Evolutionary conservation across 1,140 invertebrate species (phyloP), one percentile per base, ranked within the genome.

Genomic region (Euwallacea fornicatus): DNA sequence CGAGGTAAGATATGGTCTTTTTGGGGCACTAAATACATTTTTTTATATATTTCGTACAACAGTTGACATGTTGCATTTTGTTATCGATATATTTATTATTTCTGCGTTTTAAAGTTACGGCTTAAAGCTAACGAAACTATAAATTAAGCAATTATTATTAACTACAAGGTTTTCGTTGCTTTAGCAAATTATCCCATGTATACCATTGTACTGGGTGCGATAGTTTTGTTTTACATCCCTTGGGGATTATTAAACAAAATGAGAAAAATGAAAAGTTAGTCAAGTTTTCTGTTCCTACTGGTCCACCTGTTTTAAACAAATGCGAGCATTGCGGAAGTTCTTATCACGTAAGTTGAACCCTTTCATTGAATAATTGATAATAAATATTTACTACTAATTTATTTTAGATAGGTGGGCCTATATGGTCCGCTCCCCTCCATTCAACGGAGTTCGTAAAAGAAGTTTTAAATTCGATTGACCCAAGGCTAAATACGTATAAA

Each of bases 201-300:
- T 96, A 94, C 82, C 90, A 95, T 75, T 99, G 96, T 80, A 88
- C 86, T 10, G 94, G 95, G 0, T 98, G 97, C 80, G 91, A 94
- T 74, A 89, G 87, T 47, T 86, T 90, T 58, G 86, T 84, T 0
- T 82, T 96, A 0, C 94, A 96, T 76, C 90, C 90, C 0, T 79
- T 98, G 13, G 92, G 91, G n/a, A 82, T 82, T 15, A 81, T 85
- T 42, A 88, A 88, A 77, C 79, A 83, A 1, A 85, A 86, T 71
- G 85, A 87, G 84, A 56, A 87, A 86, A 73, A 84, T 85, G 75
- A 70, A 4, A 78, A 83, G n/a, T 83, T 86, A 73, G 80, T 82
- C 6, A 93, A 91, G 78, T 91, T 85, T 72, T 83, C 82, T 66
- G 81, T 95, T 67, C 88, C 91, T 0, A 80, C 82, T 42, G 90